Evolutionary conservation across 2,888 invertebrate genomes (phyloP).

Genomic region (Ametastegia equiseti): DNA sequence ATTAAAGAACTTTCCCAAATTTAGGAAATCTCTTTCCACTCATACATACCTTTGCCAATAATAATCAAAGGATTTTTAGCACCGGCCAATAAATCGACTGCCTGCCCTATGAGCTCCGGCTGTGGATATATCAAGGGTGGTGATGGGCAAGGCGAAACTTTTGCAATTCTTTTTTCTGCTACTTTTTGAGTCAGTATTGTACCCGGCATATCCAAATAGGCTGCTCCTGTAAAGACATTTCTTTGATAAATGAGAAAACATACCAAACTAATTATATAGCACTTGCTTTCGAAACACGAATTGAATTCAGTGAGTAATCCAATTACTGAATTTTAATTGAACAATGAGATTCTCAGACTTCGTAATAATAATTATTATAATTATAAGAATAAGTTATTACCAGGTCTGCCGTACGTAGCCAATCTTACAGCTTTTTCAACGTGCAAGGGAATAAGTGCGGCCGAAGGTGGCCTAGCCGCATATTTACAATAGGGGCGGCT

Average conservation of each 20-base stretch:
- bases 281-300: too few species aligned
- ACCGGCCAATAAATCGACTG: constrained; percentile 82
- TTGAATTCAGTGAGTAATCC: too few species aligned
- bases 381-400: too few species aligned
- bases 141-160: constrained; percentile 75
- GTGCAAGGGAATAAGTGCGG: constrained; percentile 90
- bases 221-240: constrained; percentile 77
- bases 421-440: constrained; percentile 94
- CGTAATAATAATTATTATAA: neutral
- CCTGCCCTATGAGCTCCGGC: constrained; percentile 82
- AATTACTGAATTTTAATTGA: too few species aligned
- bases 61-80: constrained; percentile 93
- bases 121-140: constrained; percentile 86
- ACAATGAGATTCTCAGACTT: neutral
- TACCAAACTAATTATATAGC: too few species aligned
- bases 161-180: constrained; percentile 65
- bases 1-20: neutral
- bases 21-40: neutral
- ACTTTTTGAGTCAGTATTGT: constrained; percentile 83
- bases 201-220: constrained; percentile 95
- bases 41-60: constrained; percentile 86
- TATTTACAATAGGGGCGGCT: constrained; percentile 95
- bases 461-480: constrained; percentile 90
- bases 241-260: neutral
- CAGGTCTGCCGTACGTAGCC: constrained; percentile 92